Evolutionary conservation across 2,113 vertebrate genomes (phyloP).

Genomic region (Spea bombifrons): DNA sequence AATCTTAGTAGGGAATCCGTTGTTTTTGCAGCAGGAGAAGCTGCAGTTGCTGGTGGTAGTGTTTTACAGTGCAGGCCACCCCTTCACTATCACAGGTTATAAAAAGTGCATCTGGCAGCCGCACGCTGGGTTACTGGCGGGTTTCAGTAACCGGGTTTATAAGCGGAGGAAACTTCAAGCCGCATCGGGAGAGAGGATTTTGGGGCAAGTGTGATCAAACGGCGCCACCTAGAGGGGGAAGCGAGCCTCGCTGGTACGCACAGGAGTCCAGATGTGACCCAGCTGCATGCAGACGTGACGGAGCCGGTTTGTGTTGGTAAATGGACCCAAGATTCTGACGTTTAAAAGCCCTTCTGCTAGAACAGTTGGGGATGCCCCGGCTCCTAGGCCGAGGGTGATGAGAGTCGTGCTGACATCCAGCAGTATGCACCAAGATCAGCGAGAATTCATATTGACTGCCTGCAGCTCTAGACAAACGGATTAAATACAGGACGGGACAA

Average conservation of each 20-base stretch:
- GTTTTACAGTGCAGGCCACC: constrained; percentile 8
- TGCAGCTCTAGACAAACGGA: too few relatives aligned
- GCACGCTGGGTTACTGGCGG: neutral
- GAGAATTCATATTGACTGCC: too few relatives aligned
- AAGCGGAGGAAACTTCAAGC: constrained; percentile 2
- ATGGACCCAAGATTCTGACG: too few relatives aligned
- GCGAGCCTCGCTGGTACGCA: neutral
- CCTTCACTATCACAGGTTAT: constrained; percentile 39
- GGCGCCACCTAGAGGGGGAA: constrained; percentile 41
- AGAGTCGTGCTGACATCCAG: too few relatives aligned
- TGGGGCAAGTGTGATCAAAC: neutral
- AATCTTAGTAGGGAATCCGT: neutral
- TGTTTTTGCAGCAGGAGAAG: neutral
- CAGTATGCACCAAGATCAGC: too few relatives aligned
- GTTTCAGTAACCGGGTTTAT: constrained; percentile 34
- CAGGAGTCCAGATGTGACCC: too few relatives aligned
- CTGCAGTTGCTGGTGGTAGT: constrained; percentile 1
- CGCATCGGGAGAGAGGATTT: neutral
- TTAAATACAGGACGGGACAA: too few relatives aligned
- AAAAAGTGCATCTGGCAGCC: constrained; percentile 46
- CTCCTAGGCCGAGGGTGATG: too few relatives aligned
- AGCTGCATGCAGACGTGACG: too few relatives aligned
- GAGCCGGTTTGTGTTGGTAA: too few relatives aligned
- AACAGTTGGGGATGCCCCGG: too few relatives aligned
- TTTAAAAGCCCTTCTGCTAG: too few relatives aligned